phyloP scores from a whole-genome alignment of 2,888 invertebrate genomes.

The Platerodrilus igneus region DNA sequence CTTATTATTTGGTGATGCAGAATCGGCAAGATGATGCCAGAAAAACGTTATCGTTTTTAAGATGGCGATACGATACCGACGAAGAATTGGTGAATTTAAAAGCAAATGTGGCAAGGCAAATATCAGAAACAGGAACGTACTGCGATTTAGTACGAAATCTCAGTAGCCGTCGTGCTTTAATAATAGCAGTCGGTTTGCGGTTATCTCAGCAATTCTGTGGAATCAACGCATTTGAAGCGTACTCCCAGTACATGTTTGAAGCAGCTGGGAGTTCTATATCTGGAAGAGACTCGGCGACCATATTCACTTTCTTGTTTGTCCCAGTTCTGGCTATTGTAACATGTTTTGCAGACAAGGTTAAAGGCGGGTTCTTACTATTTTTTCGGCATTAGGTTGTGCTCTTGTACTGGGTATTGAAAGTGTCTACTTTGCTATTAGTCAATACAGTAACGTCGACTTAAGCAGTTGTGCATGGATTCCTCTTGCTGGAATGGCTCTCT shows the following conservation, averaged over 20 bases:
- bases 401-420: slow-evolving; percentile 30
- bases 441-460: slow-evolving; percentile 20
- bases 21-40: slow-evolving; percentile 31
- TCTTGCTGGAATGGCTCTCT: slow-evolving; percentile 27
- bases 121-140: slow-evolving; percentile 35
- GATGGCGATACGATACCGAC: slow-evolving; percentile 33
- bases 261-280: slow-evolving; percentile 38
- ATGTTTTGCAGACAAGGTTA: slow-evolving; percentile 34
- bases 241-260: slow-evolving; percentile 38
- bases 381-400: slow-evolving; percentile 32
- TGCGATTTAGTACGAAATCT: slow-evolving; percentile 34
- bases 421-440: slow-evolving; percentile 35
- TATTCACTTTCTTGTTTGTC: slow-evolving; percentile 29
- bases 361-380: slow-evolving; percentile 33
- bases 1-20: slow-evolving; percentile 36
- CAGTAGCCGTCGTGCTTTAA: slow-evolving; percentile 35
- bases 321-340: slow-evolving; percentile 25
- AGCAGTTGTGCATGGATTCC: slow-evolving; percentile 27
- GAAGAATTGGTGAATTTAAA: slow-evolving; percentile 32
- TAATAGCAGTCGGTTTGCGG: slow-evolving; percentile 30
- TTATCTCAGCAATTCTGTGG: slow-evolving; percentile 37
- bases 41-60: slow-evolving; percentile 30
- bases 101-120: slow-evolving; percentile 35
- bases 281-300: slow-evolving; percentile 35
- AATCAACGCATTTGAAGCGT: slow-evolving; percentile 33